phyloP scores from a whole-genome alignment of 2,888 invertebrate species.

The Cantharis rustica region DNA sequence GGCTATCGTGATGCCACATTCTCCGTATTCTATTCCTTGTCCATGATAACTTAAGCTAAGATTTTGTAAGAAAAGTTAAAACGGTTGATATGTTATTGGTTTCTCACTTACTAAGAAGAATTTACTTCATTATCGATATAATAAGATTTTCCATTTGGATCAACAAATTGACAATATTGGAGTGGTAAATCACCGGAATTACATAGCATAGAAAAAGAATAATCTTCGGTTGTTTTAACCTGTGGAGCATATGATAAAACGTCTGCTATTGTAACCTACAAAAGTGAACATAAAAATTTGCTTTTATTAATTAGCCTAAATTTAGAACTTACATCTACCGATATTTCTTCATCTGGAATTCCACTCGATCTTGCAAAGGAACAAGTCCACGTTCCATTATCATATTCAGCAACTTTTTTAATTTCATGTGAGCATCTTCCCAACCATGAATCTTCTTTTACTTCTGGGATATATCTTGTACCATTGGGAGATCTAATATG shows the following conservation, averaged over 20 bases:
- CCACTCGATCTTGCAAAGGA: slow-evolving; percentile 23
- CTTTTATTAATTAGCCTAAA: not conserved
- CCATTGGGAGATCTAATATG: slow-evolving; percentile 29
- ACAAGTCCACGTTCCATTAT: slow-evolving; percentile 34
- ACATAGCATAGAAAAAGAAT: slow-evolving; percentile 14
- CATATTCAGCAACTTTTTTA: not conserved
- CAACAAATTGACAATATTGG: slow-evolving; percentile 20
- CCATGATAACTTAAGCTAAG: not conserved
- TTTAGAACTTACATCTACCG: slow-evolving; percentile 17
- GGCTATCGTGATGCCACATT: not conserved
- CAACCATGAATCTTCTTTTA: slow-evolving; percentile 3
- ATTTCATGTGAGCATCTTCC: slow-evolving; percentile 22
- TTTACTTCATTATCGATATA: not conserved
- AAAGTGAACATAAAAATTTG: not conserved
- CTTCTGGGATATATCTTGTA: slow-evolving; percentile 18
- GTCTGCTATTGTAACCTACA: slow-evolving; percentile 20
- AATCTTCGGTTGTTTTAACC: slow-evolving; percentile 9
- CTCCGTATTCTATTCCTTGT: not conserved
- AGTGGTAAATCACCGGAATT: slow-evolving; percentile 24
- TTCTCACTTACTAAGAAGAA: not conserved
- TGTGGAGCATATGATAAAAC: slow-evolving; percentile 9
- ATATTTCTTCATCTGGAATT: slow-evolving; percentile 21
- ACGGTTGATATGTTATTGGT: not conserved
- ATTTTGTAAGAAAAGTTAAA: not conserved
- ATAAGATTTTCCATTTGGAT: slow-evolving; percentile 3